Conservation (phyloP, 2,888 invertebrate species). For the Ephialtes manifestator region DNA sequence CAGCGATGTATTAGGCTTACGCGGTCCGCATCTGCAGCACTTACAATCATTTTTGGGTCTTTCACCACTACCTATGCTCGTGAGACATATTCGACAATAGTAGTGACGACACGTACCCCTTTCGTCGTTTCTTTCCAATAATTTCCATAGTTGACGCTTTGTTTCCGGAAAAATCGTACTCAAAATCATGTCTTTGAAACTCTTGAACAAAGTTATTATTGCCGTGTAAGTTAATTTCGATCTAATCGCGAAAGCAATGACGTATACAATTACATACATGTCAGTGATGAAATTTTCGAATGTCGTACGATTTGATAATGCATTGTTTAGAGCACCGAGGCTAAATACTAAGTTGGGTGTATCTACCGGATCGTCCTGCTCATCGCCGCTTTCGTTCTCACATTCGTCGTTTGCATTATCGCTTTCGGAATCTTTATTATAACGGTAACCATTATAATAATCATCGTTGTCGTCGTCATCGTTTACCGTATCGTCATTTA, state of each 20-base stretch:
- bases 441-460: too few species aligned
- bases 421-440: too few species aligned
- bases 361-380: too few species aligned
- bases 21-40: slow-evolving; percentile 18
- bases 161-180: slow-evolving; percentile 8
- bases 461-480: too few species aligned
- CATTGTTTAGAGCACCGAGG: too few species aligned
- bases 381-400: too few species aligned
- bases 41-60: not conserved
- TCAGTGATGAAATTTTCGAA: too few species aligned
- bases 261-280: too few species aligned
- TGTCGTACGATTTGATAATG: too few species aligned
- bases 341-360: too few species aligned
- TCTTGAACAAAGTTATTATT: not conserved
- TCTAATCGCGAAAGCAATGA: not conserved
- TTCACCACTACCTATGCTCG: not conserved
- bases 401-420: too few species aligned
- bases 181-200: not conserved
- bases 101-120: not conserved
- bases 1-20: not conserved
- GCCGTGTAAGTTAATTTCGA: not conserved
- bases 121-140: slow-evolving; percentile 17
- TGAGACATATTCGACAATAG: slow-evolving; percentile 11
- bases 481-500: too few species aligned
- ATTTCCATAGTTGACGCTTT: slow-evolving; percentile 25